Evolutionary conservation across 2,888 invertebrate species (phyloP), one percentile per base, ranked within the genome.

Genomic region (Caenorhabditis parvicauda): DNA sequence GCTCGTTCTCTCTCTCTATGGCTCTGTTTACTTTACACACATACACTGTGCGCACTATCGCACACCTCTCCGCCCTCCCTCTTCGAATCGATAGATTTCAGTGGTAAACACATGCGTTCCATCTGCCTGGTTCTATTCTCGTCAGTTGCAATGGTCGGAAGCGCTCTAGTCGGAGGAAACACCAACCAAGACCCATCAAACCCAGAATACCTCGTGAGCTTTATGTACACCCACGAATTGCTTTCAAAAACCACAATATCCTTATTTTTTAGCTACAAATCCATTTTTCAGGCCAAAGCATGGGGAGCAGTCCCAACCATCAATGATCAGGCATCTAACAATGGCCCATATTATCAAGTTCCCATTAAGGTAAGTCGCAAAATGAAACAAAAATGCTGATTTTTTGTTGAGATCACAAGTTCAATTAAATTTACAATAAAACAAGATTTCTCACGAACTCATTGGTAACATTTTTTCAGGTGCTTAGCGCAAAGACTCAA

Each of bases 341-440:
- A 67, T 38, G 70, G 67, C 25, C 67, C 67, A 24, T 63, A 70
- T 44, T 65, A 70, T 51, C 59, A 50, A 47, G 56, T 67, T 19
- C 70, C 70, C 29, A 70, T 70, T 32, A 70, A 70, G 67, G 70
- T 70, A 38, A 41, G 53, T 41, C n/a, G n/a, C n/a, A n/a, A n/a
- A n/a, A n/a, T n/a, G n/a, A n/a, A n/a, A n/a, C n/a, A n/a, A n/a
- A n/a, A n/a, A n/a, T n/a, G n/a, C n/a, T n/a, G n/a, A n/a, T n/a
- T n/a, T n/a, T n/a, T n/a, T n/a, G n/a, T n/a, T n/a, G n/a, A n/a
- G n/a, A n/a, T n/a, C n/a, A n/a, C n/a, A n/a, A n/a, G 6, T 38
- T 48, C 21, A 47, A n/a, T 35, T 22, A n/a, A 14, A 6, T 24
- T 17, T n/a, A 28, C 29, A 29, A 3, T 21, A 39, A 19, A 1